A percentile compares a stretch with the other conserved stretches of the same genome.
Conservation (phyloP, 1,140 invertebrate species). For the Ips typographus region DNA sequence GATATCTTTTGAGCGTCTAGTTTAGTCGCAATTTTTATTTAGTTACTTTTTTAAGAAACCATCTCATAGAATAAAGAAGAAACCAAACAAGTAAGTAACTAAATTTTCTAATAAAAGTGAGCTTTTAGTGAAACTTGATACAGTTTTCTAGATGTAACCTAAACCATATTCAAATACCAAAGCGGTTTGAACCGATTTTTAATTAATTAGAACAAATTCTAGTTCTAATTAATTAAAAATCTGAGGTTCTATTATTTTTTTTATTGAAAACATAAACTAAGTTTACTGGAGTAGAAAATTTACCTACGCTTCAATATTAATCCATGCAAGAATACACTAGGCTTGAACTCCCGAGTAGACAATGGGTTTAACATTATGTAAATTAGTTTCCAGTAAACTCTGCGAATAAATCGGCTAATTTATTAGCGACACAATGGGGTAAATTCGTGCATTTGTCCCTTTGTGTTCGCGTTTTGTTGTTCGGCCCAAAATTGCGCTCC, state of each 20-base stretch:
- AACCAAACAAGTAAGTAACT: too few relatives aligned
- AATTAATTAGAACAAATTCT: slow-evolving; percentile 12
- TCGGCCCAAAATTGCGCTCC: background rate
- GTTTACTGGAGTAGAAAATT: background rate
- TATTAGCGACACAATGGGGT: slow-evolving; percentile 16
- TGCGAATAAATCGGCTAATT: slow-evolving; percentile 19
- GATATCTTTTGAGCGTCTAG: background rate
- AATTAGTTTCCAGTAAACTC: slow-evolving; percentile 18
- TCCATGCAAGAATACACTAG: slow-evolving; percentile 14
- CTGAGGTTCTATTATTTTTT: background rate
- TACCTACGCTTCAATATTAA: slow-evolving; percentile 3
- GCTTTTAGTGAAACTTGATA: background rate
- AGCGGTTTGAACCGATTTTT: background rate
- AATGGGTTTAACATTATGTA: slow-evolving; percentile 20
- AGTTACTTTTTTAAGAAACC: too few relatives aligned
- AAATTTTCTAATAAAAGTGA: too few relatives aligned
- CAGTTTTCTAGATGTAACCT: background rate
- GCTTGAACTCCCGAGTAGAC: slow-evolving; percentile 6
- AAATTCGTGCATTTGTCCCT: slow-evolving; percentile 16
- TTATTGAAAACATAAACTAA: background rate
- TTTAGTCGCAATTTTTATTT: too few relatives aligned
- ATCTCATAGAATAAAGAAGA: too few relatives aligned
- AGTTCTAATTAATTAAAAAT: background rate
- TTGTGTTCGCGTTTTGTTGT: slow-evolving; percentile 6
- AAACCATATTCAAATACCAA: background rate